phyloP scores from a whole-genome alignment of 2,797 vertebrate genomes.

The Pteropus rufus region DNA sequence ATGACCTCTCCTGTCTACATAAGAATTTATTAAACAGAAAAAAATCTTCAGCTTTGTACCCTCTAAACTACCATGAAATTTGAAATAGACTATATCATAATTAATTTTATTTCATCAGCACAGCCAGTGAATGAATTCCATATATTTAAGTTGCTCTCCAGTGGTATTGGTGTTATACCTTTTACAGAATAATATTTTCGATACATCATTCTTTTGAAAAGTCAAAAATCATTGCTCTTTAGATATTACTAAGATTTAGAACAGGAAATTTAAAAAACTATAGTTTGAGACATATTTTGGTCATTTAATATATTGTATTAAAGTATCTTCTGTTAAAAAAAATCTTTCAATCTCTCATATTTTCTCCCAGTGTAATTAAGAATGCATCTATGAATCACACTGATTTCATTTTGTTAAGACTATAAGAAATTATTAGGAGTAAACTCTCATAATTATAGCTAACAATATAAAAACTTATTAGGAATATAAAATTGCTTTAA shows the following conservation, averaged over 20 bases:
- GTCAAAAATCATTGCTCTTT: neutral
- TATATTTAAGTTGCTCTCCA: neutral
- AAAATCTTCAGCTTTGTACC: neutral
- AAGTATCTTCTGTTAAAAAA: neutral
- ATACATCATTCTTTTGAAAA: neutral
- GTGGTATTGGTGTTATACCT: neutral
- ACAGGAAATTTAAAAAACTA: neutral
- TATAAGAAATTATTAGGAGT: neutral
- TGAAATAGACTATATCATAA: neutral
- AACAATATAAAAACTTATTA: neutral
- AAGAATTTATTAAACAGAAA: slow-evolving; percentile 2
- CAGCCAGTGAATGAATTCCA: neutral
- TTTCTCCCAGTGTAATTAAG: neutral
- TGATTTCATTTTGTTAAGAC: slow-evolving; percentile 13
- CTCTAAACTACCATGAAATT: neutral
- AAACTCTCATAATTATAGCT: neutral
- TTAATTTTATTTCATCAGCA: neutral
- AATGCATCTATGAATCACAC: neutral
- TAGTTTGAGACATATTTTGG: neutral
- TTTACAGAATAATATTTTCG: slow-evolving; percentile 7
- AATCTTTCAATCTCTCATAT: neutral
- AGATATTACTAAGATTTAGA: neutral
- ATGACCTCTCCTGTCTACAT: neutral
- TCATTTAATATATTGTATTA: neutral
- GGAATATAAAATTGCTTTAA: neutral